Conservation (phyloP, 2,797 vertebrate species). For the Chromobotia macracanthus region DNA sequence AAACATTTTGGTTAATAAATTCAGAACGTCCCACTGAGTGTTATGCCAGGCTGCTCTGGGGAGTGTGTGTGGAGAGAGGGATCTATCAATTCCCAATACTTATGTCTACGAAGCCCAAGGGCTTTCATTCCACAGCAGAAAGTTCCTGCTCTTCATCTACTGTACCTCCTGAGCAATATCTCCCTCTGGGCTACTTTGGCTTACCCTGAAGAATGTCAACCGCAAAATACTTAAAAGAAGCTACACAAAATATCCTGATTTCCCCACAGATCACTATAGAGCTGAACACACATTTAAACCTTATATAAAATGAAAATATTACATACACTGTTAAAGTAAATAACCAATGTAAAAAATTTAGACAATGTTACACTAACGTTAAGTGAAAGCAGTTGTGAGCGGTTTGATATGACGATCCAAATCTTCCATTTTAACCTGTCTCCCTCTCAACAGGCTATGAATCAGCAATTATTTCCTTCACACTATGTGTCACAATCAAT, state of each 20-base stretch:
- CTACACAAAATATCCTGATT: background rate
- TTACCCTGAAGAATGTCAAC: background rate
- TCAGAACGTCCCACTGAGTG: slow-evolving; percentile 7
- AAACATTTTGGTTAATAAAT: slow-evolving; percentile 39
- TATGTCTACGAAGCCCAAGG: slow-evolving; percentile 80
- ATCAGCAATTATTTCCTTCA: slow-evolving; percentile 89
- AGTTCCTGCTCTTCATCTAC: slow-evolving; percentile 53
- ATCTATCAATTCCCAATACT: slow-evolving; percentile 81
- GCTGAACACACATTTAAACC: background rate
- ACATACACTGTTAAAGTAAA: slow-evolving; percentile 70
- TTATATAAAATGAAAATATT: background rate
- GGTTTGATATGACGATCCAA: too few species aligned
- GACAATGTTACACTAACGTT: background rate
- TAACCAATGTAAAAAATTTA: background rate
- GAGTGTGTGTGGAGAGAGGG: too few species aligned
- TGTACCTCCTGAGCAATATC: too few species aligned
- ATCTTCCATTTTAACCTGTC: slow-evolving; percentile 66
- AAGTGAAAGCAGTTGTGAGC: slow-evolving; percentile 30
- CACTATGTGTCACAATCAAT: slow-evolving; percentile 90
- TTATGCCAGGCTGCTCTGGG: slow-evolving; percentile 71
- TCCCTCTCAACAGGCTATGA: slow-evolving; percentile 77
- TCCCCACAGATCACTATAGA: background rate
- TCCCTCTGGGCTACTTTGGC: too few species aligned
- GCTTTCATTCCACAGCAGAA: slow-evolving; percentile 70
- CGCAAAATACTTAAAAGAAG: background rate